phyloP scores from a whole-genome alignment of 2,797 vertebrate genomes.

The Sternarchorhynchus goeldii region DNA sequence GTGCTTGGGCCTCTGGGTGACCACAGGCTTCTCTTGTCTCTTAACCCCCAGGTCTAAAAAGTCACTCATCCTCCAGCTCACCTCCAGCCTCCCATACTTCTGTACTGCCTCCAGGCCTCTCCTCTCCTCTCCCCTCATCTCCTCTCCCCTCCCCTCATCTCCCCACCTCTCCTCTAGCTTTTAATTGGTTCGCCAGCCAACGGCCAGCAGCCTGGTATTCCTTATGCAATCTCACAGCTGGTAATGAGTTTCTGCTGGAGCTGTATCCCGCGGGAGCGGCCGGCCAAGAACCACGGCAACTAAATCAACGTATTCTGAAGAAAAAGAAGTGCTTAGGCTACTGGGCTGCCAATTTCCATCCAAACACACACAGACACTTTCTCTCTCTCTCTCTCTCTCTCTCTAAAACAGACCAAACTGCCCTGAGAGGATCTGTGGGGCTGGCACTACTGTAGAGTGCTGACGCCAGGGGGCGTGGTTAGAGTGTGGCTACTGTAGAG shows the following conservation, averaged over 20 bases:
- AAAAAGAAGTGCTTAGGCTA: constrained; percentile 35
- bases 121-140: constrained; percentile 52
- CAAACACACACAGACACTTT: constrained; percentile 47
- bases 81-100: constrained; percentile 36
- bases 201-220: constrained; percentile 54
- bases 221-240: constrained; percentile 56
- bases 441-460: background rate
- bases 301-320: constrained; percentile 35
- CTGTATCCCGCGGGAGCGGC: constrained; percentile 25
- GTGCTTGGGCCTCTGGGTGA: too few relatives aligned
- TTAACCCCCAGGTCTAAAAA: background rate
- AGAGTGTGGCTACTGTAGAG: too few relatives aligned
- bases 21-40: too few relatives aligned
- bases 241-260: constrained; percentile 57
- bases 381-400: constrained; percentile 7
- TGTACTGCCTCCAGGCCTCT: constrained; percentile 32
- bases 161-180: constrained; percentile 62
- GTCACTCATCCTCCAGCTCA: background rate
- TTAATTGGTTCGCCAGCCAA: constrained; percentile 55
- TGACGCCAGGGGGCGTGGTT: too few relatives aligned
- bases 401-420: constrained; percentile 9
- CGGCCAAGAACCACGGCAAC: constrained; percentile 15
- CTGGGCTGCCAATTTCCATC: constrained; percentile 41
- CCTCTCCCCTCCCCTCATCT: constrained; percentile 61
- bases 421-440: background rate